Conservation (phyloP, 1,140 invertebrate species). For the Nilaparvata lugens region DNA sequence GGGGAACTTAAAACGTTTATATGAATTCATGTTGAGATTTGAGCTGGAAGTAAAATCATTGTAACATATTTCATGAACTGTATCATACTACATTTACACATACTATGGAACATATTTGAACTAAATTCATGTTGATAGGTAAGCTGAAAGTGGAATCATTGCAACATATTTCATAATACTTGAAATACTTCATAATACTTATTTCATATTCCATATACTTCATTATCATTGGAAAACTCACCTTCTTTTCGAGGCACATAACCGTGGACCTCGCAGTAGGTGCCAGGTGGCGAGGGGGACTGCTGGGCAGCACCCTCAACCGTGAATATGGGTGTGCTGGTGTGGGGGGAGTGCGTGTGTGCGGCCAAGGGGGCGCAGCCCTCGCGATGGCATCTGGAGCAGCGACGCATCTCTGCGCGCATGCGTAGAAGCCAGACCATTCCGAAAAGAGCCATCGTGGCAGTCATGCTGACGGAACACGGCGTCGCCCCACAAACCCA, state of each 20-base stretch:
- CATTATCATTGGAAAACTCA: too few species aligned
- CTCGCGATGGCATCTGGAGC: constrained; percentile 50
- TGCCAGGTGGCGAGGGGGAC: constrained; percentile 32
- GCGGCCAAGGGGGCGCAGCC: background rate
- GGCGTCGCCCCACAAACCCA: background rate
- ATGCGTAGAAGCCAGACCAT: constrained; percentile 72
- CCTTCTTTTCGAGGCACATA: constrained; percentile 47
- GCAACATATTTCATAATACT: too few species aligned
- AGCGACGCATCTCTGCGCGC: constrained; percentile 61
- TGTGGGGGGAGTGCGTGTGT: constrained; percentile 28
- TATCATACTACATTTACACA: too few species aligned
- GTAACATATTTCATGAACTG: too few species aligned
- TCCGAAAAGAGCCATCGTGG: constrained; percentile 66
- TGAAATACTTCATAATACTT: too few species aligned
- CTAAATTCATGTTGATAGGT: too few species aligned
- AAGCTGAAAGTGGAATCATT: too few species aligned
- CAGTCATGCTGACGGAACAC: background rate
- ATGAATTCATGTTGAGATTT: too few species aligned
- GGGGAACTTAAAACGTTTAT: too few species aligned
- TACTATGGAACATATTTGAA: too few species aligned
- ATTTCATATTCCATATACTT: too few species aligned
- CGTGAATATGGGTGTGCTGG: constrained; percentile 15
- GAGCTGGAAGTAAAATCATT: too few species aligned
- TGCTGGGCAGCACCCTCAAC: constrained; percentile 5
- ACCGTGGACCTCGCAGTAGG: constrained; percentile 50